Conservation (phyloP, 2,888 invertebrate species). For the Trissolcus japonicus region DNA sequence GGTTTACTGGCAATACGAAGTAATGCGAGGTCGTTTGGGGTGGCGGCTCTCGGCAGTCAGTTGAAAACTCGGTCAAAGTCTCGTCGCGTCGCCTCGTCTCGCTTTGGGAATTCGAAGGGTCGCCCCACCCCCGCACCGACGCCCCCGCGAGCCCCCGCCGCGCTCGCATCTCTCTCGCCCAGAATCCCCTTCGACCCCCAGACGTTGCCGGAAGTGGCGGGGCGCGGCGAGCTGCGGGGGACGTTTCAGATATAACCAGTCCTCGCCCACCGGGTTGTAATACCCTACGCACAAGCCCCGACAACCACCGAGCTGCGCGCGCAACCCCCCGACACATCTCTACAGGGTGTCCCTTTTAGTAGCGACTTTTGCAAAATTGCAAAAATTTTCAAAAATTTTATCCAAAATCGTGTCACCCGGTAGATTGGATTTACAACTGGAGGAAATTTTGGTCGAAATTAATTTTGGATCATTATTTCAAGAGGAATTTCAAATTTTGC, state of each 20-base stretch:
- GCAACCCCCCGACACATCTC: constrained; percentile 38
- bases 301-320: constrained; percentile 54
- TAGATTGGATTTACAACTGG: not conserved
- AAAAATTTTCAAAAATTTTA: not conserved
- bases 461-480: not conserved
- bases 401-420: not conserved
- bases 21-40: constrained; percentile 62
- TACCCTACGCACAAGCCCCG: constrained; percentile 51
- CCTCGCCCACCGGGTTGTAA: constrained; percentile 49
- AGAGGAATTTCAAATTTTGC: not conserved
- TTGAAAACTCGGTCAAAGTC: constrained; percentile 76
- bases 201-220: constrained; percentile 43
- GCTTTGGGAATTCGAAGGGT: constrained; percentile 71
- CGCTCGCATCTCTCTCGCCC: constrained; percentile 28
- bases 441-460: not conserved
- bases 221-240: constrained; percentile 15
- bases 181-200: constrained; percentile 53
- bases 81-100: constrained; percentile 66
- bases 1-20: constrained; percentile 61
- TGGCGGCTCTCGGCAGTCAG: constrained; percentile 66
- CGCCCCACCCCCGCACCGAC: constrained; percentile 47
- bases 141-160: constrained; percentile 10
- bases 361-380: not conserved
- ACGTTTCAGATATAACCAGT: constrained; percentile 42
- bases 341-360: constrained; percentile 34